Conservation (phyloP, 1,140 invertebrate species). For the Triops longicaudatus region DNA sequence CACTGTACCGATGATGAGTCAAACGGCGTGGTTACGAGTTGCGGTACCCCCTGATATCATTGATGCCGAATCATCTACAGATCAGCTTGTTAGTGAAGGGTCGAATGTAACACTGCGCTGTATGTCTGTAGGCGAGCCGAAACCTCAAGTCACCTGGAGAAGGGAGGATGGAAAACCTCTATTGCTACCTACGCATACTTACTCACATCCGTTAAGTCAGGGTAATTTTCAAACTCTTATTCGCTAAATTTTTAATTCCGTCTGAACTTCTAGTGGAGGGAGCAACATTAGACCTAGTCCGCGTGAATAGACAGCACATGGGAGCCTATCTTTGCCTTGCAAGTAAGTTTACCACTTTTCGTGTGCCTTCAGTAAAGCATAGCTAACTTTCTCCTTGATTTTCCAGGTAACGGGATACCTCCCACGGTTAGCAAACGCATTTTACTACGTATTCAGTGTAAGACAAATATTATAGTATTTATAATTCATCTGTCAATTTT, state of each 20-base stretch:
- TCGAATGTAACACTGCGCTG: slow-evolving; percentile 74
- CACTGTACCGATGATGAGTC: slow-evolving; percentile 50
- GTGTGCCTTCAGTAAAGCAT: not conserved
- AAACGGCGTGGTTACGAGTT: slow-evolving; percentile 35
- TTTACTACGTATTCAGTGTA: slow-evolving; percentile 77
- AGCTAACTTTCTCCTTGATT: slow-evolving; percentile 1
- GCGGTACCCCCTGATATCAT: slow-evolving; percentile 70
- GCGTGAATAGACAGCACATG: slow-evolving; percentile 76
- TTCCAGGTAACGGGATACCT: slow-evolving; percentile 69
- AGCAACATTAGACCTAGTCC: slow-evolving; percentile 46
- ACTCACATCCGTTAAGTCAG: not conserved
- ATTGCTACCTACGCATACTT: slow-evolving; percentile 34
- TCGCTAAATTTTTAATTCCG: not conserved
- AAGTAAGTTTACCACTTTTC: slow-evolving; percentile 59
- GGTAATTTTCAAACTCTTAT: not conserved
- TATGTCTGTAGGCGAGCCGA: slow-evolving; percentile 53
- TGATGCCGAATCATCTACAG: slow-evolving; percentile 75
- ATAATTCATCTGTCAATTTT: not conserved
- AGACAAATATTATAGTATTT: slow-evolving; percentile 42
- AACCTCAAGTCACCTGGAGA: slow-evolving; percentile 70
- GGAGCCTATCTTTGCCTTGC: slow-evolving; percentile 77
- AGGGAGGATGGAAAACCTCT: slow-evolving; percentile 64
- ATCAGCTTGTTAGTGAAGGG: slow-evolving; percentile 76
- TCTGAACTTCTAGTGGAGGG: slow-evolving; percentile 39
- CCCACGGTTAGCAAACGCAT: slow-evolving; percentile 81